Conservation (phyloP, 2,888 invertebrate species). For the Taenaris catops region DNA sequence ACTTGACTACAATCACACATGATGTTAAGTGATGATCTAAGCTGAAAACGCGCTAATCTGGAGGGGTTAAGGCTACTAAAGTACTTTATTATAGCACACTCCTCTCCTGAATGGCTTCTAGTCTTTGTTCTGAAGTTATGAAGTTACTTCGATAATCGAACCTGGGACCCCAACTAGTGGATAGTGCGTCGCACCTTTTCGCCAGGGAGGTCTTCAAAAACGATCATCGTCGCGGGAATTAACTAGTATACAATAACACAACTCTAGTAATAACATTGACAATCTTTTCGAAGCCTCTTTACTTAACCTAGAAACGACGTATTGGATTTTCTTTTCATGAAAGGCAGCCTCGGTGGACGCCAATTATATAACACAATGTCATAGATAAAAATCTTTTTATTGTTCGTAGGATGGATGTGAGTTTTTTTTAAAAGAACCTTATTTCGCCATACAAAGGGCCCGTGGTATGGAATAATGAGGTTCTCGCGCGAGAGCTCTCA, state of each 20-base stretch:
- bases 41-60: too few species aligned
- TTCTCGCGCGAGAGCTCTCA: constrained; percentile 52
- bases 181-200: too few species aligned
- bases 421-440: constrained; percentile 74
- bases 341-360: constrained; percentile 9
- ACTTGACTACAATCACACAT: too few species aligned
- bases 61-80: too few species aligned
- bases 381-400: constrained; percentile 23
- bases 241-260: neutral
- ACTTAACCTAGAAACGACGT: constrained; percentile 6
- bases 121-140: too few species aligned
- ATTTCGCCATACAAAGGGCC: constrained; percentile 69
- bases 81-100: too few species aligned
- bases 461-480: constrained; percentile 76
- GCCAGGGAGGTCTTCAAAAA: too few species aligned
- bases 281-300: neutral
- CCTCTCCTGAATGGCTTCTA: too few species aligned
- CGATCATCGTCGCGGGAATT: too few species aligned
- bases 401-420: constrained; percentile 44
- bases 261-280: neutral
- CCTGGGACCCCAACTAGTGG: too few species aligned
- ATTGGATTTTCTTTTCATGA: constrained; percentile 10
- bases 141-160: too few species aligned
- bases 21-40: too few species aligned
- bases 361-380: constrained; percentile 22